These are phyloP conservation scores for Halisarca cf. caerulea DNA, from an alignment of 37 sponge, comb jelly and placozoan species.

Conservation along the genomic window DNA sequence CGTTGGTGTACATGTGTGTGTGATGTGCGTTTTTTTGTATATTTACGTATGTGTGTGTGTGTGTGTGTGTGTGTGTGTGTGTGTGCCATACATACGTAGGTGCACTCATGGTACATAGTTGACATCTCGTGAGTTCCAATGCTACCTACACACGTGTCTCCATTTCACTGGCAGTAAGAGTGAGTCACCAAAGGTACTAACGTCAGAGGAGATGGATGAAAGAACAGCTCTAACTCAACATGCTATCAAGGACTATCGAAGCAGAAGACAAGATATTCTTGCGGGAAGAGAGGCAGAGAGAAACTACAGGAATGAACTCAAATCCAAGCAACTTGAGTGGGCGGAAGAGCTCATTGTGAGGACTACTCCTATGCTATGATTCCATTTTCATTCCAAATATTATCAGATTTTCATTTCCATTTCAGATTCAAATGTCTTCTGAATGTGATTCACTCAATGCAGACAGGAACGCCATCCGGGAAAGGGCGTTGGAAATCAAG, in stretches of 20 bases:
- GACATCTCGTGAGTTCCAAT: neutral
- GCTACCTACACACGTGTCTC: neutral
- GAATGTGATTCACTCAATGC: constrained; percentile 3
- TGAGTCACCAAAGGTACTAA: neutral
- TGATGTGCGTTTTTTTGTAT: neutral
- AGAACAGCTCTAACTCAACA: neutral
- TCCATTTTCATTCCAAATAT: too few species aligned
- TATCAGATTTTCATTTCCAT: neutral
- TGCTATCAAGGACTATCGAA: constrained; percentile 11
- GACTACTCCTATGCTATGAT: neutral
- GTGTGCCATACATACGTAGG: neutral
- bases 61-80: too few species aligned
- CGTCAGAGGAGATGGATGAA: constrained; percentile 1
- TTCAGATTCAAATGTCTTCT: neutral
- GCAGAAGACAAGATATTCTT: constrained; percentile 3
- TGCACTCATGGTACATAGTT: neutral
- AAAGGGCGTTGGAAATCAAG: constrained; percentile 36
- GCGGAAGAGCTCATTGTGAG: constrained; percentile 9
- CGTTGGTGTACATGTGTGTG: neutral
- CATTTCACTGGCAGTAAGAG: neutral
- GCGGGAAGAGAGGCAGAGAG: neutral
- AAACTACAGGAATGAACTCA: neutral
- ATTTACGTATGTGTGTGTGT: too few species aligned
- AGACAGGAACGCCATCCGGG: constrained; percentile 16
- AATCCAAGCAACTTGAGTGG: neutral